Conservation (phyloP, 2,888 invertebrate genomes). For the Girardia tigrina region DNA sequence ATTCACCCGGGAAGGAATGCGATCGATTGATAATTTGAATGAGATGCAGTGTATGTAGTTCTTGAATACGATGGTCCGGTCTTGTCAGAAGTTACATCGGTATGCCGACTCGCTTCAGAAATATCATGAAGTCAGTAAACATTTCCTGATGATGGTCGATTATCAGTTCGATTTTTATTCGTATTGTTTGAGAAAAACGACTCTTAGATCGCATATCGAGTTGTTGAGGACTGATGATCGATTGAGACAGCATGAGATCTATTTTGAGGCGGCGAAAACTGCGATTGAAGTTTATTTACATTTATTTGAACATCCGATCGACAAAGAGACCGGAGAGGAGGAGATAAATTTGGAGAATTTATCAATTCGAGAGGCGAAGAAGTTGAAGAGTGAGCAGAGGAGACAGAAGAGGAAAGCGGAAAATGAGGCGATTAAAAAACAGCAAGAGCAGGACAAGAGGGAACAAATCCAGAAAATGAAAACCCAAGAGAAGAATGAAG, state of each 20-base stretch:
- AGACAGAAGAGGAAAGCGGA: slow-evolving; percentile 84
- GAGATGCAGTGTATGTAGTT: slow-evolving; percentile 99
- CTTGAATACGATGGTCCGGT: slow-evolving; percentile 84
- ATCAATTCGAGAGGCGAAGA: slow-evolving; percentile 80
- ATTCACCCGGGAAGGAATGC: slow-evolving; percentile 61
- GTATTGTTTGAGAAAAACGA: slow-evolving; percentile 99
- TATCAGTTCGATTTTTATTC: slow-evolving; percentile 99
- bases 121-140: no score
- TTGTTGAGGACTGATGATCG: slow-evolving; percentile 83
- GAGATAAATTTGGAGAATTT: slow-evolving; percentile 59
- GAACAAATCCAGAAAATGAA: slow-evolving; percentile 57
- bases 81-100: no score
- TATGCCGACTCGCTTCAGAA: no score
- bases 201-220: slow-evolving; percentile 84
- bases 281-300: slow-evolving; percentile 61
- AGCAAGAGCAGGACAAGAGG: slow-evolving; percentile 46
- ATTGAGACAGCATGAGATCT: slow-evolving; percentile 81
- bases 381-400: slow-evolving; percentile 81
- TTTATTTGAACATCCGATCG: slow-evolving; percentile 54
- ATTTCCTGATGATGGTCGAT: slow-evolving; percentile 95
- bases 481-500: slow-evolving; percentile 54
- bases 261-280: slow-evolving; percentile 71
- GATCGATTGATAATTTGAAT: slow-evolving; percentile 89
- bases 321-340: slow-evolving; percentile 66
- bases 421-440: slow-evolving; percentile 53